Base-by-base conservation (phyloP, 2,888 invertebrate species). In the Blastobasis lacticolella region DNA sequence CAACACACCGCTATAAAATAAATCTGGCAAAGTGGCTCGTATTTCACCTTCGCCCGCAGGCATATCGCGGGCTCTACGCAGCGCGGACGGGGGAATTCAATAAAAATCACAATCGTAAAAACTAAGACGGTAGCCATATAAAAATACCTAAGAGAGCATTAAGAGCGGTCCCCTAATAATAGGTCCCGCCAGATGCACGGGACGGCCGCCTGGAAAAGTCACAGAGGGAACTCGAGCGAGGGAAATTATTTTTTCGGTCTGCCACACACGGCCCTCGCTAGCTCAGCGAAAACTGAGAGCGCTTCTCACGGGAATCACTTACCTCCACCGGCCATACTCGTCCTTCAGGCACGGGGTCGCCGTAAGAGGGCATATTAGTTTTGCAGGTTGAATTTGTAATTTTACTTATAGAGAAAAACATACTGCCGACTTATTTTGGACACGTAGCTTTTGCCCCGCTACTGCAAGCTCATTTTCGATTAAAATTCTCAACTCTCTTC, bases 31-130 rank as follows among this genome's bases (percentile, higher is more conserved):
- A 85, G 81, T 80, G 78, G 81, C 66, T 78, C 84, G 77, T 88
- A 87, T 84, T 81, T 85, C 78, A 85, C 79, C 75, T 83, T 79
- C 81, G 73, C 63, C 71, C 71, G 73, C 81, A 78, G 74, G 71
- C 77, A 70, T 69, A 72, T 67, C 69, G 71, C 68, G 71, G 60
- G 65, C 69, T 49, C 71, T 70, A 73, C 70, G 61, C 64, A 64
- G 65, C 59, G 66, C 67, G 72, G 71, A 69, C 56, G 70, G 75
- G 68, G 70, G 76, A 74, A 78, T 87, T 81, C 81, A 84, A 87
- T 87, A 87, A 88, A 87, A 87, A 84, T 85, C 86, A 82, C 82
- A 82, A 81, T 86, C 87, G 82, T 88, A 87, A 87, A 85, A 87
- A 81, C 80, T 84, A 81, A 80, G 78, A 75, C 74, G 82, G 75